Evolutionary conservation across 1,140 invertebrate genomes (phyloP).

Genomic region (Pogonognathellus flavescens): DNA sequence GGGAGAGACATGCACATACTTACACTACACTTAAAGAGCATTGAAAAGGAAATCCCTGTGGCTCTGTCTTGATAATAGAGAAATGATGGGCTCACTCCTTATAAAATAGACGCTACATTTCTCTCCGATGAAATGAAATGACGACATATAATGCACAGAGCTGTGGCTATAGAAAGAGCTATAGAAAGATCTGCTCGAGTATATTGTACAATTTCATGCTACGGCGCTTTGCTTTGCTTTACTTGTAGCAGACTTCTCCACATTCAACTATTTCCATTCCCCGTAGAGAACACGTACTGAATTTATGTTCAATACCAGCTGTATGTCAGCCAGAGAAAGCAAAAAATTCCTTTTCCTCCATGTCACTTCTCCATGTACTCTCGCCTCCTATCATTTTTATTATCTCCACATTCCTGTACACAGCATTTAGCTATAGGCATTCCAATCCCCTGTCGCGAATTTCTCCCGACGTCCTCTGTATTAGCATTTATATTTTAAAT

Average conservation of each 20-base stretch:
- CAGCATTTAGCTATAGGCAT: too few relatives aligned
- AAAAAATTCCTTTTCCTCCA: not conserved
- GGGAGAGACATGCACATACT: conserved; percentile 29
- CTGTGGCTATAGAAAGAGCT: not conserved
- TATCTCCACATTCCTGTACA: not conserved
- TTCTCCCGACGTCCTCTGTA: too few relatives aligned
- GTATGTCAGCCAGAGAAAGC: too few relatives aligned
- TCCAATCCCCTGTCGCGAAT: too few relatives aligned
- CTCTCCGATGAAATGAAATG: conserved; percentile 28
- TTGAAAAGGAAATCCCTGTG: conserved; percentile 49
- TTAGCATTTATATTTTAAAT: too few relatives aligned
- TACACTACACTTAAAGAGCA: conserved; percentile 45
- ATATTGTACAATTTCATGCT: conserved; percentile 40
- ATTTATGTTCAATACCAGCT: not conserved
- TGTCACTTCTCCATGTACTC: not conserved
- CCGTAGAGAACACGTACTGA: not conserved
- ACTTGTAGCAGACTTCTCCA: not conserved
- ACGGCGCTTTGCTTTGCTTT: not conserved
- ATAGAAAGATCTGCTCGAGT: not conserved
- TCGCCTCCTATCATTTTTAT: not conserved
- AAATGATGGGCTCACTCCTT: conserved; percentile 46
- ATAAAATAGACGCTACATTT: conserved; percentile 4
- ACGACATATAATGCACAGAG: not conserved
- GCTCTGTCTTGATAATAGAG: conserved; percentile 56
- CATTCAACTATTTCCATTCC: conserved; percentile 23